Evolutionary conservation across 2,888 invertebrate species (phyloP), one percentile per base, ranked within the genome.

Genomic region (Drosophila acutilabella): DNA sequence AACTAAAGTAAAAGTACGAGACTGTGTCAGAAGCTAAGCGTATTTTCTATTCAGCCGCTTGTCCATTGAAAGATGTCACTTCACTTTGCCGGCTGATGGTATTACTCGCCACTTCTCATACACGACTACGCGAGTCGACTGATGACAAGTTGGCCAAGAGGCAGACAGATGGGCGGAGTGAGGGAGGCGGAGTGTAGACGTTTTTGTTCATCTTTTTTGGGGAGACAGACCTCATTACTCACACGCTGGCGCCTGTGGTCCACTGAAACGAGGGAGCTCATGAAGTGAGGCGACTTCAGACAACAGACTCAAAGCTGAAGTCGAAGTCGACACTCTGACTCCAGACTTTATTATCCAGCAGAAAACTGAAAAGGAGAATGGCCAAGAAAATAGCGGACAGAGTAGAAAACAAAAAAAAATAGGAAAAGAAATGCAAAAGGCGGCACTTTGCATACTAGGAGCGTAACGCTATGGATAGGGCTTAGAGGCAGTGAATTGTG

Each of bases 371-470:
- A 73, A 56, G 54, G 57, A 70, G 72, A 79, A 71, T 26, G 44
- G 23, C 36, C 42, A 58, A 62, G 62, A 69, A 83, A 64, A 67
- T 64, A 80, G 59, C 65, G 61, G 45, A 38, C 61, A 64, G 50
- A 44, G 51, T 30, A 50, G 45, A 13, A 18, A 23, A 23, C n/a
- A n/a, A 23, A 23, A 23, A 6, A 1, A 23, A 6, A 23, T 20
- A 20, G 20, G 6, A 23, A 23, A 42, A 41, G 18, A 58, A 71
- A 71, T 69, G 67, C 72, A 71, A 73, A 30, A 78, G 64, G 59
- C 75, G 69, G 58, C 82, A 88, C 88, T 85, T 85, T 85, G 85
- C 88, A 85, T 88, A 82, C 88, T 80, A 85, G 86, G 64, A 78
- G 44, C 71, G 51, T 36, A 20, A 40, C 7, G 48, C n/a, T 18